Conservation (phyloP, 1,140 invertebrate species). For the Xylocopa sonorina region DNA sequence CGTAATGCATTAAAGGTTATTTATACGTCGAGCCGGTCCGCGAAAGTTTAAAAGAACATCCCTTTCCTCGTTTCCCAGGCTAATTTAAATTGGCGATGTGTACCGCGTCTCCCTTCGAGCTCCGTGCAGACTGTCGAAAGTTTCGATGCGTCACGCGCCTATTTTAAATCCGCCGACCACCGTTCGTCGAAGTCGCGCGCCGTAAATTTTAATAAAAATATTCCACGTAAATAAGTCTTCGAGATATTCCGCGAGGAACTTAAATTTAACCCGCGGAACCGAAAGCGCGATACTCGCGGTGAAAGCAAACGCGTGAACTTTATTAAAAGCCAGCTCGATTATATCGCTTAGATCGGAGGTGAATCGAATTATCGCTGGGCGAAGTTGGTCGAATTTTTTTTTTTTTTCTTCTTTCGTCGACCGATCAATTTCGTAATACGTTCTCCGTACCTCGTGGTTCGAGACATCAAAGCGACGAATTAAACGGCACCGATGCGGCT, state of each 20-base stretch:
- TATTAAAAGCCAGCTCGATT: too few species aligned
- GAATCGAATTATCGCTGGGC: too few species aligned
- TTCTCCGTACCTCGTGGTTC: too few species aligned
- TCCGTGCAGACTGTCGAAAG: constrained; percentile 32
- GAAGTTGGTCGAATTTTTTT: too few species aligned
- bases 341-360: too few species aligned
- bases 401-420: too few species aligned
- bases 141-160: constrained; percentile 37
- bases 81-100: constrained; percentile 41
- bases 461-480: constrained; percentile 4
- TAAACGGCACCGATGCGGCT: constrained; percentile 34
- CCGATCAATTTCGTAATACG: not conserved
- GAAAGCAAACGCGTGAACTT: not conserved
- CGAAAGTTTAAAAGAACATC: not conserved
- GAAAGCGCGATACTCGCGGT: not conserved
- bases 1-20: not conserved
- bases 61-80: constrained; percentile 3
- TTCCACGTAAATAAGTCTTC: constrained; percentile 15
- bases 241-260: not conserved
- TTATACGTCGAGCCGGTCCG: not conserved
- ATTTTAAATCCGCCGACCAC: constrained; percentile 12
- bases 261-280: not conserved
- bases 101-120: constrained; percentile 20
- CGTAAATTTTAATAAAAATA: constrained; percentile 47
- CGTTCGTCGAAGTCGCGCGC: not conserved